A percentile compares a stretch with the other conserved stretches of the same genome.
Evolutionary conservation across 2,113 vertebrate species (phyloP).

Genomic region (Cisticola juncidis): DNA sequence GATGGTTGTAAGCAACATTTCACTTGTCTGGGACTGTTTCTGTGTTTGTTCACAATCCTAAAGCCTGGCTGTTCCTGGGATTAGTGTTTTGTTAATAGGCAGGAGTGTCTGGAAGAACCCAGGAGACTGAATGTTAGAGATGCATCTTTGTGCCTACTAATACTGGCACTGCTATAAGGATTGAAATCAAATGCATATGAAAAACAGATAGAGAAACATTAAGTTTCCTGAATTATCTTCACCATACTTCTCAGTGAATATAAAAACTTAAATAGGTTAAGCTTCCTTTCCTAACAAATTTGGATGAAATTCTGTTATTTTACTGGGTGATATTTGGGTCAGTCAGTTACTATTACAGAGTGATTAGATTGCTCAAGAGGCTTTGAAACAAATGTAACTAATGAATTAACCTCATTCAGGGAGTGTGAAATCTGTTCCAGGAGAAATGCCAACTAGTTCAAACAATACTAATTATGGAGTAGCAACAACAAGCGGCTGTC

Average conservation of each 20-base stretch:
- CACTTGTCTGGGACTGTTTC: neutral
- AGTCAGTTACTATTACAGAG: constrained; percentile 54
- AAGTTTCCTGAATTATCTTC: neutral
- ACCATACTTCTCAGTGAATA: neutral
- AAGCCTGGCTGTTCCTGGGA: neutral
- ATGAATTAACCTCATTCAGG: constrained; percentile 64
- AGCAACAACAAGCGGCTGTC: neutral
- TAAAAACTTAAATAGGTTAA: constrained; percentile 11
- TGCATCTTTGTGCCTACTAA: neutral
- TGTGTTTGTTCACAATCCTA: neutral
- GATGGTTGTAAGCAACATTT: neutral
- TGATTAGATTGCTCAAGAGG: constrained; percentile 51
- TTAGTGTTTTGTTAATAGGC: neutral
- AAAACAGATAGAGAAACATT: neutral
- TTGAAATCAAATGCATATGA: neutral
- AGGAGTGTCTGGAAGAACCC: constrained; percentile 18
- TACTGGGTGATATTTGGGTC: constrained; percentile 37
- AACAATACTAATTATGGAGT: constrained; percentile 56
- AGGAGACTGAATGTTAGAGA: neutral
- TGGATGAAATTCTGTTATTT: neutral
- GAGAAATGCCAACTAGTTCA: constrained; percentile 57
- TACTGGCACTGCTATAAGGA: neutral
- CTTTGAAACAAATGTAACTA: constrained; percentile 69
- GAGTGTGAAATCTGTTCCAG: constrained; percentile 61
- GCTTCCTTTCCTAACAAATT: neutral